A percentile compares a stretch with the other conserved stretches of the same genome.
Evolutionary conservation across 2,888 invertebrate species (phyloP).

Genomic region (Mechanitis mazaeus): DNA sequence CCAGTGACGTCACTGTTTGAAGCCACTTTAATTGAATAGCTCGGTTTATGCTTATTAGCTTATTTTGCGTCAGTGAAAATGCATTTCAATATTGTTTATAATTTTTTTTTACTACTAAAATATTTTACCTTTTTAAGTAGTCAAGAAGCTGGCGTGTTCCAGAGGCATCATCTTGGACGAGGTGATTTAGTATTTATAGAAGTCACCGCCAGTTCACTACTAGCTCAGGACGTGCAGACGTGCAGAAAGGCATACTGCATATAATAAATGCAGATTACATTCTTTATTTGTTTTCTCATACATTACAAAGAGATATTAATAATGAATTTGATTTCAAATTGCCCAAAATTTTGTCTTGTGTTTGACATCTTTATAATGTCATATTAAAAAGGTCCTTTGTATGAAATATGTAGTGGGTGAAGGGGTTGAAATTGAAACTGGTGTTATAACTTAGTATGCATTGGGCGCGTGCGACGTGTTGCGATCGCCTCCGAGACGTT

Average conservation of each 20-base stretch:
- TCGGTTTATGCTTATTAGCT: slow-evolving; percentile 65
- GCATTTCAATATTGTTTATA: slow-evolving; percentile 9
- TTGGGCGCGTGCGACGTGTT: slow-evolving; percentile 62
- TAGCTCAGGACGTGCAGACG: no score
- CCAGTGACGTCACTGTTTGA: slow-evolving; percentile 62
- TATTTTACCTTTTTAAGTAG: no score
- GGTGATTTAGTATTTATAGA: no score
- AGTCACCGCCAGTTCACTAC: no score
- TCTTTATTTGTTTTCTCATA: no score
- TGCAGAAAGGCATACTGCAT: no score
- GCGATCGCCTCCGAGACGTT: slow-evolving; percentile 58
- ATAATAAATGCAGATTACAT: no score
- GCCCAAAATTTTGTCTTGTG: no score
- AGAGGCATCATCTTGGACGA: no score
- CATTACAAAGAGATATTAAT: no score
- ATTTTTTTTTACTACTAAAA: not conserved
- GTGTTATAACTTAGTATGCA: slow-evolving; percentile 72
- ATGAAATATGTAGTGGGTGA: slow-evolving; percentile 45
- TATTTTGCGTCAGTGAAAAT: slow-evolving; percentile 41
- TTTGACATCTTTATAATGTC: slow-evolving; percentile 1
- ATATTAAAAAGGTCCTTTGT: slow-evolving; percentile 28
- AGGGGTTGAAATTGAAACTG: slow-evolving; percentile 69
- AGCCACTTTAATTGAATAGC: slow-evolving; percentile 73
- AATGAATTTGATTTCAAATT: no score
- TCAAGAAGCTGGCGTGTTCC: no score